phyloP scores from a whole-genome alignment of 2,797 vertebrate genomes.

The Eospalax fontanierii region DNA sequence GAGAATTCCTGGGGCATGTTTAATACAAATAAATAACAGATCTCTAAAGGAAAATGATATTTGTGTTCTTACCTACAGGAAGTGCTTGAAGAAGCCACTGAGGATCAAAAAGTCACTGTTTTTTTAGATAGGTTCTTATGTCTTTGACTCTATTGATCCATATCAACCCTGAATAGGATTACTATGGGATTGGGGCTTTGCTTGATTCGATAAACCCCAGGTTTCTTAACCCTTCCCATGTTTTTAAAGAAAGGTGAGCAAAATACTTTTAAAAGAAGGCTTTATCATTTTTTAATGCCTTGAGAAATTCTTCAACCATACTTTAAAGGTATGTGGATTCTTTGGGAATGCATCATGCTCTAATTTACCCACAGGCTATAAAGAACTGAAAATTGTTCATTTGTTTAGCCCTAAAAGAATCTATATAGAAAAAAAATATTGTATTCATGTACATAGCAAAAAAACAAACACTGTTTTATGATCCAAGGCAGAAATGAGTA shows the following conservation, averaged over 20 bases:
- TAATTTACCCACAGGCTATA: conserved; percentile 95
- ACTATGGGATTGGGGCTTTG: conserved; percentile 89
- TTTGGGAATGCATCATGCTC: conserved; percentile 95
- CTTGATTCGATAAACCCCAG: conserved; percentile 91
- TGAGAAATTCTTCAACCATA: conserved; percentile 91
- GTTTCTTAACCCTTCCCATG: conserved; percentile 84
- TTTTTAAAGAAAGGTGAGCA: conserved; percentile 92
- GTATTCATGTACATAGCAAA: conserved; percentile 29
- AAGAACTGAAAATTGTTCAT: conserved; percentile 92
- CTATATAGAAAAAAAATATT: conserved; percentile 89
- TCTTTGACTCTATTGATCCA: conserved; percentile 91
- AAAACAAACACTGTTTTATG: conserved; percentile 76
- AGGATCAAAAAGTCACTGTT: conserved; percentile 88
- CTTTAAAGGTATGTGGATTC: conserved; percentile 93
- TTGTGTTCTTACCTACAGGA: conserved; percentile 89
- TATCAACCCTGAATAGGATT: conserved; percentile 89
- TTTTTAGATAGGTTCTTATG: conserved; percentile 89
- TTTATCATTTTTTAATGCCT: conserved; percentile 84
- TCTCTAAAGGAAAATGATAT: conserved; percentile 79
- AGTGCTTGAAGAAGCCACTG: conserved; percentile 85
- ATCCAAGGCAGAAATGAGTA: conserved; percentile 25
- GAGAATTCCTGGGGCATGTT: conserved; percentile 81
- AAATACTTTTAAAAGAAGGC: conserved; percentile 86
- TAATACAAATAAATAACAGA: conserved; percentile 79
- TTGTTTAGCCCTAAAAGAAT: conserved; percentile 89